Conservation (phyloP, 2,888 invertebrate genomes). For the Listrodromus nycthemerus region DNA sequence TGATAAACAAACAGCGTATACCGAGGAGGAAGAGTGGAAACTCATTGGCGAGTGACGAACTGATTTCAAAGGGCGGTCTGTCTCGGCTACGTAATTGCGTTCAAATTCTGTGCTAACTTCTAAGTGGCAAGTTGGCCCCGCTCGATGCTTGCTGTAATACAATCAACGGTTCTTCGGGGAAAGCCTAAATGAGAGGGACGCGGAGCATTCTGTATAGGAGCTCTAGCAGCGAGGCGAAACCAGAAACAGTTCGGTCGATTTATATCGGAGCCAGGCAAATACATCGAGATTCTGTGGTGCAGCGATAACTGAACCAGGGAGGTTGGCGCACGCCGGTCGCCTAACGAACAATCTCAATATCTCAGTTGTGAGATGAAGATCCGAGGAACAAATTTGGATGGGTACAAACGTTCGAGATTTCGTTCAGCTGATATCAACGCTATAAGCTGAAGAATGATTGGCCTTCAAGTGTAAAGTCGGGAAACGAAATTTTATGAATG, state of each 20-base stretch:
- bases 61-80: conserved; percentile 73
- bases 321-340: no score
- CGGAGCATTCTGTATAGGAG: conserved; percentile 3
- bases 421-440: no score
- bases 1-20: conserved; percentile 53
- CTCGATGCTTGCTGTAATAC: conserved; percentile 69
- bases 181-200: neutral
- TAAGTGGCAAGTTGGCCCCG: conserved; percentile 75
- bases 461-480: no score
- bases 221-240: neutral
- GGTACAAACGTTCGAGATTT: no score
- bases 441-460: no score
- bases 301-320: no score
- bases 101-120: conserved; percentile 76
- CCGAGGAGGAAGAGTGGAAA: conserved; percentile 50
- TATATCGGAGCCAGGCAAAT: neutral
- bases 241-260: neutral
- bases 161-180: conserved; percentile 66
- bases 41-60: conserved; percentile 46
- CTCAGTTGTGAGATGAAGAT: no score
- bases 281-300: neutral
- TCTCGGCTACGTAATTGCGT: conserved; percentile 74
- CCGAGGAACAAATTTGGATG: no score
- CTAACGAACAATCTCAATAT: no score
- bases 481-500: no score